Evolutionary conservation across 2,888 invertebrate genomes (phyloP), one percentile per base, ranked within the genome.

Genomic region (Coenonympha arcania): DNA sequence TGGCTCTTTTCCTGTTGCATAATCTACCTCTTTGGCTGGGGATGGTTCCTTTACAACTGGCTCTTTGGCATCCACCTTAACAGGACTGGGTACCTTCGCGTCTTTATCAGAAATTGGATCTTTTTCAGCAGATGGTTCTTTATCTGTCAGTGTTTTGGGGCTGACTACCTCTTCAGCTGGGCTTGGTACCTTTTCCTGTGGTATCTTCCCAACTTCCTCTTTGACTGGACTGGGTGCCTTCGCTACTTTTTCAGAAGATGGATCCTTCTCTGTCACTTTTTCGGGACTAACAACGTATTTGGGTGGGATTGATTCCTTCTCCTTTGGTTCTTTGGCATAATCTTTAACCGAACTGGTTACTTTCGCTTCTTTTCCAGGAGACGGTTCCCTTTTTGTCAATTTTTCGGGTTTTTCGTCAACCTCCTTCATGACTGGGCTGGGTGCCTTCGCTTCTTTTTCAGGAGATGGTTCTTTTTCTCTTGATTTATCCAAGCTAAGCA

Each of bases 1-100:
- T 3, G 47, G 39, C 2, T 16, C 36, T 19, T 61, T 62, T 1
- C 60, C 56, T 3, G 5, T 6, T 2, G 16, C 2, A 33, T 40
- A 24, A 6, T 22, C 39, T 1, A 13, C 44, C 60, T 28, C 28
- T 4, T 15, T n/a, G 1, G 3, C 5, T 9, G 20, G 22, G 2
- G 9, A 2, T 3, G 9, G 9, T 8, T 26, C 11, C 0, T 37
- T 37, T 8, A 18, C 28, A 13, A 3, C 37, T 2, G n/a, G 28
- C 2, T 41, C 26, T 0, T 41, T 28, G 5, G 48, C 0, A 37
- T 50, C 53, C 18, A 41, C 44, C 22, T 20, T 18, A 3, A 33
- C 13, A 11, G 55, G 36, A 5, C 44, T 55, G 2, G 50, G 40
- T 9, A 30, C 49, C 11, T n/a, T 8, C 56, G 18, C 20, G n/a